Evolutionary conservation across 1,140 invertebrate genomes (phyloP).

Genomic region (Mizuhopecten yessoensis): DNA sequence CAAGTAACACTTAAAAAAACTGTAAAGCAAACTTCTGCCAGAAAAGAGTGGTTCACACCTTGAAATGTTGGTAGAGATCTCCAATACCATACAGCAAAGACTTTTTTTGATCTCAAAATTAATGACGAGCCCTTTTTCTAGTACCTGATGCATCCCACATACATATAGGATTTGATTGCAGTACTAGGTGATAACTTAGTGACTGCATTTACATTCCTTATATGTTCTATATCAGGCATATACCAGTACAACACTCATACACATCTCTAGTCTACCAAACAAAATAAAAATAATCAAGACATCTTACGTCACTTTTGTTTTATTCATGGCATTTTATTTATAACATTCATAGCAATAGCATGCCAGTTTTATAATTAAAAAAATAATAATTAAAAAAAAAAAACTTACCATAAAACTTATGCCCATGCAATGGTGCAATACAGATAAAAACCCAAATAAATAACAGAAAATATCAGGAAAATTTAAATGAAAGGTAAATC

Average conservation of each 20-base stretch:
- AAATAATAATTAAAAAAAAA: conserved; percentile 40
- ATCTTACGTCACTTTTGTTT: background rate
- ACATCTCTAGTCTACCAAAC: background rate
- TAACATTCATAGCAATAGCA: conserved; percentile 43
- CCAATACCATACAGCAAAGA: too few relatives aligned
- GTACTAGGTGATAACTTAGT: too few relatives aligned
- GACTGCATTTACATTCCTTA: too few relatives aligned
- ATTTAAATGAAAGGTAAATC: background rate
- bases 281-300: conserved; percentile 45
- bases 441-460: conserved; percentile 15
- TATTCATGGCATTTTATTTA: background rate
- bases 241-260: conserved; percentile 20
- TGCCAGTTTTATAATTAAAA: conserved; percentile 43
- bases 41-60: too few relatives aligned
- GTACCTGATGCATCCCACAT: too few relatives aligned
- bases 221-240: background rate
- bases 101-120: too few relatives aligned
- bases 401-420: background rate
- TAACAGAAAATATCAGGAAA: background rate
- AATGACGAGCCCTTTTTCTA: too few relatives aligned
- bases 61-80: too few relatives aligned
- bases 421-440: conserved; percentile 41
- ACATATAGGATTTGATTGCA: too few relatives aligned
- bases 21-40: too few relatives aligned
- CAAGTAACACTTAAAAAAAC: too few relatives aligned